These are phyloP conservation scores for Drosophila pachea DNA, from an alignment of 1,140 invertebrate genomes.

Conservation along the genomic window DNA sequence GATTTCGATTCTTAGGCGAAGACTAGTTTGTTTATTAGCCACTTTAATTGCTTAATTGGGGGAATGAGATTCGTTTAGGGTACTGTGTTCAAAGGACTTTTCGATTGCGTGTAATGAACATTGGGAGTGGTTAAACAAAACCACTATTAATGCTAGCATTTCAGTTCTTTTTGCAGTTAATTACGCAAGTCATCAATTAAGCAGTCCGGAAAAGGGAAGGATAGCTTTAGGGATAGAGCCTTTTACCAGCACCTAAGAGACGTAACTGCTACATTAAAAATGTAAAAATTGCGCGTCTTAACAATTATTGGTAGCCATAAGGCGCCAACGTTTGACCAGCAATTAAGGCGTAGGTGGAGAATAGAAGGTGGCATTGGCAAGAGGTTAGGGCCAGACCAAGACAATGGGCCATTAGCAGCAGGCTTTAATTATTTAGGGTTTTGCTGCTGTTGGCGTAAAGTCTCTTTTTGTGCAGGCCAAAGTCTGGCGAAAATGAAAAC, in stretches of 20 bases:
- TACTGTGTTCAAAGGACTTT: background rate
- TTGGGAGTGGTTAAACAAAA: slow-evolving; percentile 42
- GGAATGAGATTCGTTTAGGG: background rate
- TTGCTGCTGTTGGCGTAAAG: background rate
- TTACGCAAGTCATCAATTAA: slow-evolving; percentile 78
- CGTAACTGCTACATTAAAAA: slow-evolving; percentile 61
- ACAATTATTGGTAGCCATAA: slow-evolving; percentile 69
- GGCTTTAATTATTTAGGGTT: slow-evolving; percentile 72
- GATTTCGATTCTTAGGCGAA: background rate
- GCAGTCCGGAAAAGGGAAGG: slow-evolving; percentile 11
- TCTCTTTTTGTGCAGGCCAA: slow-evolving; percentile 21
- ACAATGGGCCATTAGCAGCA: slow-evolving; percentile 75
- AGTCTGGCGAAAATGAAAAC: slow-evolving; percentile 53
- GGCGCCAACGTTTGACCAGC: slow-evolving; percentile 49
- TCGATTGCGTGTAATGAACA: slow-evolving; percentile 35
- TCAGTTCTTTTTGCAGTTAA: slow-evolving; percentile 71
- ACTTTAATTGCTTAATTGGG: slow-evolving; percentile 4
- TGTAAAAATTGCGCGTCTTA: slow-evolving; percentile 76
- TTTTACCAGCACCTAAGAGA: slow-evolving; percentile 5
- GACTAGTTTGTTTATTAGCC: slow-evolving; percentile 16
- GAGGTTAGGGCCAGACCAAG: slow-evolving; percentile 31
- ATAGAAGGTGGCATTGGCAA: no score
- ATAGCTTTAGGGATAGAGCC: background rate
- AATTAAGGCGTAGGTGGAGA: slow-evolving; percentile 51
- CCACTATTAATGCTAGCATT: slow-evolving; percentile 50